These are phyloP conservation scores for Lepilemur septentrionalis DNA, from an alignment of 2,797 vertebrate genomes.

Conservation along the genomic window DNA sequence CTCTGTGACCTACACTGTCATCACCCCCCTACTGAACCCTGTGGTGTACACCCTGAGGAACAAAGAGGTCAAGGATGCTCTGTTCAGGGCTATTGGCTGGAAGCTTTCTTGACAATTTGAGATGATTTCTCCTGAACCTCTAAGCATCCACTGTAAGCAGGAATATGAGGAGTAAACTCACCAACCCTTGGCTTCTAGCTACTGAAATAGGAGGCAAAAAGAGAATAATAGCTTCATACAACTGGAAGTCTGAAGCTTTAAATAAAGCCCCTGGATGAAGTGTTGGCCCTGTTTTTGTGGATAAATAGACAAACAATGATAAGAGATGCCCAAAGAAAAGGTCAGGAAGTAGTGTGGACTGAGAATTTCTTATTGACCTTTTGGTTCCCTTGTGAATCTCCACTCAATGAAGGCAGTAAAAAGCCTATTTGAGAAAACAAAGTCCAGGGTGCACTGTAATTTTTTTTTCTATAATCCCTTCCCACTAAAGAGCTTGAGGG, in stretches of 20 bases:
- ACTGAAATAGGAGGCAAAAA: background rate
- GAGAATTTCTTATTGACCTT: background rate
- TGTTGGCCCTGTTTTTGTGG: background rate
- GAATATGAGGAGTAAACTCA: background rate
- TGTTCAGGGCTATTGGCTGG: background rate
- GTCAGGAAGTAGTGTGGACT: background rate
- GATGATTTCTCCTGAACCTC: background rate
- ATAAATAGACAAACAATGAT: background rate
- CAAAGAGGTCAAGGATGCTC: conserved; percentile 27
- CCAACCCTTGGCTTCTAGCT: background rate
- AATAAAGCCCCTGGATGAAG: background rate
- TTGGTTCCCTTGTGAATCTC: background rate
- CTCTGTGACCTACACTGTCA: conserved; percentile 35
- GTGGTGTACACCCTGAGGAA: conserved; percentile 60
- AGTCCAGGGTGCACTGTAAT: background rate
- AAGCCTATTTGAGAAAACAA: background rate
- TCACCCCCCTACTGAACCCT: conserved; percentile 46
- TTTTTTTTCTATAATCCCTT: background rate
- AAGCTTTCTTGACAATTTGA: background rate
- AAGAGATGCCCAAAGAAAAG: background rate
- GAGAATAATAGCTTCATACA: background rate
- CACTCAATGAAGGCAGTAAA: background rate
- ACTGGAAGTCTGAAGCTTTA: background rate
- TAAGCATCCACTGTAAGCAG: background rate
- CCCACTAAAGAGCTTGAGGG: background rate